Base-by-base conservation (phyloP, 1,140 invertebrate species). In the Xylocopa sonorina region DNA sequence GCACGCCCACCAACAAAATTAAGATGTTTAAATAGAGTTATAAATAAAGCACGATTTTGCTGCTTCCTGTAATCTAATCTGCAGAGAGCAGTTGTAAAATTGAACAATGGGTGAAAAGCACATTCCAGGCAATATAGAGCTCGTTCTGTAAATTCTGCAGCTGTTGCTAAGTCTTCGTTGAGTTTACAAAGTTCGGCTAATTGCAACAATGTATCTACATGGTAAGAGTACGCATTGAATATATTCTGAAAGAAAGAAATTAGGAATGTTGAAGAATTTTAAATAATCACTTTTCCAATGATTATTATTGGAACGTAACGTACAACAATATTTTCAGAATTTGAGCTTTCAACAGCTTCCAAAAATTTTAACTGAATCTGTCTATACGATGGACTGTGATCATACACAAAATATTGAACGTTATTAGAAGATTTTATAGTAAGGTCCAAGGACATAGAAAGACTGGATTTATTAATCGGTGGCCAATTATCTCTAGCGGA, bases 1-100 rank as follows among this genome's bases (percentile, higher is more conserved):
- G 94, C 97, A 84, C 95, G 94, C 80, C 96, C 96, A 5, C 97
- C 96, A 53, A 98, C 94, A 88, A 97, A 96, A 58, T 95, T 93
- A 27, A 98, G 91, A 89, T 98, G 97, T 90, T 97, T 97, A 85
- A 98, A 97, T 7, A 99, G 88, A 1, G 96, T 95, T 67, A 98
- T 95, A 88, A 96, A 98, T 72, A 99, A 95, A 5, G 96, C 93
- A 74, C 97, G 95, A 93, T 99, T 99, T 90, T 98, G 97, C 88
- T 97, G 95, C 75, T 95, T 95, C 60, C 94, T 95, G 89, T 98
- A 99, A 88, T 97, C 96, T 27, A 99, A 88, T 66, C 97, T 94
- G 86, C 95, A 97, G 58, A 94, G 95, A 5, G 96, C 97, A 34
- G 94, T 94, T 21, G 95, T 94, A 66, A 98, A 87, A 90, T 96